Percentiles rank a stretch among this genome's conserved stretches.
Conservation (phyloP, 2,888 invertebrate species). For the Scaptodrosophila latifasciaeformis region DNA sequence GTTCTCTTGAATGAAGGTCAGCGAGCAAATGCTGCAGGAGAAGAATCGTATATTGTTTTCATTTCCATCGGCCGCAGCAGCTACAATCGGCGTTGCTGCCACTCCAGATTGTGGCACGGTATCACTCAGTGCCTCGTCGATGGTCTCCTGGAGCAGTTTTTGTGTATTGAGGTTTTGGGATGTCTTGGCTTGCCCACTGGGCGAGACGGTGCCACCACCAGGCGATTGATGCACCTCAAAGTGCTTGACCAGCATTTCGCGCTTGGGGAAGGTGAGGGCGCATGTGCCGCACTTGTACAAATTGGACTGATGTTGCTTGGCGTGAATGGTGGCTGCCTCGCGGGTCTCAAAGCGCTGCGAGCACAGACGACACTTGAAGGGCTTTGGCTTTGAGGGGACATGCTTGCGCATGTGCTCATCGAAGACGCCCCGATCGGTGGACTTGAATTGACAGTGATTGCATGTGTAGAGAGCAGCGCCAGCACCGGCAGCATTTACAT, state of each 20-base stretch:
- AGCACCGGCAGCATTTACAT: constrained; percentile 38
- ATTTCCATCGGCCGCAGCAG: constrained; percentile 53
- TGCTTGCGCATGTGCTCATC: constrained; percentile 75
- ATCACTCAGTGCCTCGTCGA: constrained; percentile 75
- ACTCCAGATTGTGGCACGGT: constrained; percentile 49
- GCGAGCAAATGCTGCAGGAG: constrained; percentile 75
- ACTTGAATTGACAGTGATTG: constrained; percentile 74
- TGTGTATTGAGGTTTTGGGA: constrained; percentile 70
- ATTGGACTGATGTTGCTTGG: constrained; percentile 75
- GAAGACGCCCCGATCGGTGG: constrained; percentile 72
- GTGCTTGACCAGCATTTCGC: constrained; percentile 74
- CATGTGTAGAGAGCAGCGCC: constrained; percentile 69
- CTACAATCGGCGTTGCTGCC: constrained; percentile 63
- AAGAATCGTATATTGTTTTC: constrained; percentile 75
- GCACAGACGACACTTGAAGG: constrained; percentile 76
- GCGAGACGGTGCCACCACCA: constrained; percentile 32
- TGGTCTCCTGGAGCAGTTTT: constrained; percentile 74
- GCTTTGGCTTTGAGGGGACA: constrained; percentile 71
- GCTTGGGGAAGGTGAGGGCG: constrained; percentile 73
- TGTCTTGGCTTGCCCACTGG: constrained; percentile 32
- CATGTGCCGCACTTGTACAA: constrained; percentile 75
- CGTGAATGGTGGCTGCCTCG: constrained; percentile 74
- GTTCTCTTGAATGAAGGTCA: constrained; percentile 75
- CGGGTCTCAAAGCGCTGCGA: constrained; percentile 75
- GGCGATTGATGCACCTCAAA: constrained; percentile 73